Evolutionary conservation across 1,140 invertebrate genomes (phyloP).

Genomic region (Penaeus chinensis): DNA sequence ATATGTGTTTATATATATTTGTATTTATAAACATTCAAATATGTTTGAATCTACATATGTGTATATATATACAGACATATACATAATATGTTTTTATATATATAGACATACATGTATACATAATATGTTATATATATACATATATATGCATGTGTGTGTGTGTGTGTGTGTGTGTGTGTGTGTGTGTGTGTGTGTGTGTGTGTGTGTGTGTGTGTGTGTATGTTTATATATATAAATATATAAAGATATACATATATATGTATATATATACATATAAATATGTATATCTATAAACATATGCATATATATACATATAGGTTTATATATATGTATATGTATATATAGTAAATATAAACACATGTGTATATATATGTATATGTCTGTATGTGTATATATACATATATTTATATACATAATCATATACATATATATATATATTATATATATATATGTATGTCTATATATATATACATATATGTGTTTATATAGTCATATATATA

Average conservation of each 20-base stretch:
- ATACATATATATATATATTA: too few relatives aligned
- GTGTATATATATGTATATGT: too few relatives aligned
- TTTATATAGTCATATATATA: too few relatives aligned
- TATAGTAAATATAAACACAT: too few relatives aligned
- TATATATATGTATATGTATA: conserved; percentile 1
- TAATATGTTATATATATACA: background rate
- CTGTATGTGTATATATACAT: too few relatives aligned
- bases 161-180: background rate
- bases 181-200: background rate
- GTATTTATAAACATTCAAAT: background rate
- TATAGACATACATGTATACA: background rate
- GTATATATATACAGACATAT: conserved; percentile 2
- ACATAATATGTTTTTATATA: conserved; percentile 5
- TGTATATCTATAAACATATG: background rate
- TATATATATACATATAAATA: conserved; percentile 5
- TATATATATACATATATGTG: too few relatives aligned
- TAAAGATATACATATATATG: background rate
- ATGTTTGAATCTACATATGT: background rate
- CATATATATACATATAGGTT: background rate
- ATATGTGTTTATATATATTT: conserved; percentile 6
- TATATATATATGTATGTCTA: too few relatives aligned
- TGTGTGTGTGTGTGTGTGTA: background rate
- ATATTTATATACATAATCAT: too few relatives aligned
- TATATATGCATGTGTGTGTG: background rate
- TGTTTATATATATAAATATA: conserved; percentile 17